Base-by-base conservation (phyloP, 2,888 invertebrate genomes). In the Scaeva pyrastri region DNA sequence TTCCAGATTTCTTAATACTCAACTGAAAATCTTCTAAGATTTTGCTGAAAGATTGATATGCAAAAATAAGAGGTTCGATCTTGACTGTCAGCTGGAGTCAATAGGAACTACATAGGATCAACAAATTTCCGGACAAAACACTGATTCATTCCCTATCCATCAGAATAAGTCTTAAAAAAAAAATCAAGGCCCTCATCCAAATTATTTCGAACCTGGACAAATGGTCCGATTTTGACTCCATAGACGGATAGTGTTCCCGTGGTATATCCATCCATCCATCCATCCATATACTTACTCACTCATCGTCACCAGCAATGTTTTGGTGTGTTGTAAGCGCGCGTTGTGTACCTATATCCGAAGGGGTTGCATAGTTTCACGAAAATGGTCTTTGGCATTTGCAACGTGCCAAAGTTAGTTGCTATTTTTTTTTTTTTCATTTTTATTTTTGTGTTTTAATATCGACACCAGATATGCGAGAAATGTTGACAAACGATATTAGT, bases 381-480 rank as follows among this genome's bases (percentile, higher is more conserved):
- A 91, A 89, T 89, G 90, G 89, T 91, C 91, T 90, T 90, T 91
- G 91, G 91, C 92, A 91, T 91, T 91, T 90, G 90, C 90, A 90
- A 91, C 91, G 91, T 91, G 90, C 92, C 91, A 89, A 90, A 90
- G 90, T 90, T 89, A 90, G 90, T 90, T 91, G 91, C 90, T 90
- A 90, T 90, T 90, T 66, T 5, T 7, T 64, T 90, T 89, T 90
- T 90, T 90, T 89, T 89, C 7, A 36, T 48, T 31, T 31, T 31
- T 5, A 31, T 36, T 58, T 48, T 45, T 50, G 45, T 48, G 48
- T 60, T 79, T 92, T 92, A 92, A 91, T 91, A 92, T 91, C 91
- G 91, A 92, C 92, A 92, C 91, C 91, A 91, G 91, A 90, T 88
- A 91, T 91, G 90, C 91, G 89, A 90, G 89, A 90, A 90, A 91